These are phyloP conservation scores for Picathartes gymnocephalus DNA, from an alignment of 2,113 vertebrate genomes.

Conservation along the genomic window DNA sequence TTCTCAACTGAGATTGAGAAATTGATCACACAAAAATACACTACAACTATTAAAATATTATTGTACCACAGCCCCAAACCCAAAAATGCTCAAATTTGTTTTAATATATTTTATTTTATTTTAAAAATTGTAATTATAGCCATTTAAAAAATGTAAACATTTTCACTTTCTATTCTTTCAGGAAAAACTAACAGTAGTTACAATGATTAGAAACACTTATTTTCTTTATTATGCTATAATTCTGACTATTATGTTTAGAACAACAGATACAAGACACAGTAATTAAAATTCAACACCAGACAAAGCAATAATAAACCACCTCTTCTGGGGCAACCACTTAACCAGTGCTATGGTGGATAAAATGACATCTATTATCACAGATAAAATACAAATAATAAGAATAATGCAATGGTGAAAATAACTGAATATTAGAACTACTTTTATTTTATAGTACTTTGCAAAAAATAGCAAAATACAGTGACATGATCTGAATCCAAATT, in stretches of 20 bases:
- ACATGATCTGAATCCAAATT: not conserved
- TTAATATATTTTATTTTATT: not conserved
- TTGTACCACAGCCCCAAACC: not conserved
- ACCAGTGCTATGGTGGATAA: not conserved
- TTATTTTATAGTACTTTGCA: not conserved
- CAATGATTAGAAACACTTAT: not conserved
- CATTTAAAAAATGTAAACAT: not conserved
- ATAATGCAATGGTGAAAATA: not conserved
- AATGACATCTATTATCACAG: not conserved
- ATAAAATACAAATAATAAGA: not conserved
- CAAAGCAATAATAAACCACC: not conserved
- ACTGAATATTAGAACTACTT: not conserved
- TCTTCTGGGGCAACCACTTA: not conserved
- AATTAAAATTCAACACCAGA: not conserved
- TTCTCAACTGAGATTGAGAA: too few relatives aligned
- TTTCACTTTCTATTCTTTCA: not conserved
- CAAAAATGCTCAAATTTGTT: accelerated
- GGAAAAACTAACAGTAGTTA: not conserved
- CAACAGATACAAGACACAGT: not conserved
- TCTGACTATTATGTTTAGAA: not conserved
- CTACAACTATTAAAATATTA: not conserved
- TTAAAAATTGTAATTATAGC: not conserved
- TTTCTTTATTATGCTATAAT: not conserved
- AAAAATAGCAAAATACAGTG: not conserved
- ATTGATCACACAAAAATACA: not conserved